Conservation (phyloP, 1,140 invertebrate genomes). For the Solen grandis region DNA sequence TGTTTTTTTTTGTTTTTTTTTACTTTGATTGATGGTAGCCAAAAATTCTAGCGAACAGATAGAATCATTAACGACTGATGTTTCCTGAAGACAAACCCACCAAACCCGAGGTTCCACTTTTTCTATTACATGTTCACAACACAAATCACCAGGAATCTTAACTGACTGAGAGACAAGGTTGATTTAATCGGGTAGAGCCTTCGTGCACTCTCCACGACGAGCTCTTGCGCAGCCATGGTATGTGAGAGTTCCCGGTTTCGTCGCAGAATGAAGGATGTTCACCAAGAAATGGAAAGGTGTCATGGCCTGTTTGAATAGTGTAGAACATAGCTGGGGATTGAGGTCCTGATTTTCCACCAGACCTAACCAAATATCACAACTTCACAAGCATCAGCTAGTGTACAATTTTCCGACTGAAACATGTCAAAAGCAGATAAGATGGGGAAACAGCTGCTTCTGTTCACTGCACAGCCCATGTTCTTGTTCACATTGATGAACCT, state of each 20-base stretch:
- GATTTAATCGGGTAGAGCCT: background rate
- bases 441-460: background rate
- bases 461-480: background rate
- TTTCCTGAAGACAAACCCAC: background rate
- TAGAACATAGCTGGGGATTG: background rate
- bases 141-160: background rate
- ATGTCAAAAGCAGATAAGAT: background rate
- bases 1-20: no score
- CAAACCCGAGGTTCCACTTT: background rate
- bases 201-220: background rate
- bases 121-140: background rate
- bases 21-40: no score
- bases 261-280: slow-evolving; percentile 6
- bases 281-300: background rate
- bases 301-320: slow-evolving; percentile 16
- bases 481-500: background rate
- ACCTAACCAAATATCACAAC: background rate
- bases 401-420: background rate
- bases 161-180: background rate
- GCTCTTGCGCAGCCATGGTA: background rate
- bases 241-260: background rate
- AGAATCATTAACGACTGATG: no score
- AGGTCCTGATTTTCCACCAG: background rate
- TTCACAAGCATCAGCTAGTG: slow-evolving; percentile 18
- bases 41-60: no score